phyloP scores from a whole-genome alignment of 1,140 invertebrate genomes.

The Chlorops oryzae region DNA sequence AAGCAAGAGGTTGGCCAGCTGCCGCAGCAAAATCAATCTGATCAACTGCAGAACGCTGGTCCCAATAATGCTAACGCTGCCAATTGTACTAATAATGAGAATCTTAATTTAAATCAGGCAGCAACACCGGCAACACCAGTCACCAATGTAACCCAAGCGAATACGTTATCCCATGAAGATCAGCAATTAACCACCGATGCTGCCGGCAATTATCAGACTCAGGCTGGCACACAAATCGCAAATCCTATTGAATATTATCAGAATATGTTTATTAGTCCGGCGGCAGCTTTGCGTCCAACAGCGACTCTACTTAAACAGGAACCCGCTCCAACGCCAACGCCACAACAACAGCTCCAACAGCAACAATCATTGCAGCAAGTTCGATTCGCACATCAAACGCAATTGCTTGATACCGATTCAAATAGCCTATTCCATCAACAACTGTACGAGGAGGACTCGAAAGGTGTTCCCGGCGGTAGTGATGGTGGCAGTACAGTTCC shows the following conservation, averaged over 20 bases:
- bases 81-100: constrained; percentile 39
- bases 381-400: constrained; percentile 15
- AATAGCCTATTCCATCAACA: constrained; percentile 41
- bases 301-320: constrained; percentile 39
- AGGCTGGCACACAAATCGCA: constrained; percentile 18
- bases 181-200: constrained; percentile 10
- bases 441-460: constrained; percentile 35
- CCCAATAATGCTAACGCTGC: constrained; percentile 17
- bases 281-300: constrained; percentile 20
- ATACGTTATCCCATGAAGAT: constrained; percentile 13
- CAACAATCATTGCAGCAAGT: constrained; percentile 20
- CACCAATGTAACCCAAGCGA: constrained; percentile 7
- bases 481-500: constrained; percentile 19
- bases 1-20: constrained; percentile 31
- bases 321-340: constrained; percentile 24
- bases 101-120: constrained; percentile 45
- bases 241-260: constrained; percentile 42
- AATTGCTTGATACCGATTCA: constrained; percentile 28
- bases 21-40: constrained; percentile 20
- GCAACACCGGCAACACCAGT: constrained; percentile 18
- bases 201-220: constrained; percentile 26
- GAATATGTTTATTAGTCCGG: constrained; percentile 41
- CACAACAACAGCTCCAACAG: constrained; percentile 25
- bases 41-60: constrained; percentile 24
- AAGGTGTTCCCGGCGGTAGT: constrained; percentile 11